These are phyloP conservation scores for Eupristina koningsbergeri DNA, from an alignment of 1,140 invertebrate genomes.

Conservation along the genomic window DNA sequence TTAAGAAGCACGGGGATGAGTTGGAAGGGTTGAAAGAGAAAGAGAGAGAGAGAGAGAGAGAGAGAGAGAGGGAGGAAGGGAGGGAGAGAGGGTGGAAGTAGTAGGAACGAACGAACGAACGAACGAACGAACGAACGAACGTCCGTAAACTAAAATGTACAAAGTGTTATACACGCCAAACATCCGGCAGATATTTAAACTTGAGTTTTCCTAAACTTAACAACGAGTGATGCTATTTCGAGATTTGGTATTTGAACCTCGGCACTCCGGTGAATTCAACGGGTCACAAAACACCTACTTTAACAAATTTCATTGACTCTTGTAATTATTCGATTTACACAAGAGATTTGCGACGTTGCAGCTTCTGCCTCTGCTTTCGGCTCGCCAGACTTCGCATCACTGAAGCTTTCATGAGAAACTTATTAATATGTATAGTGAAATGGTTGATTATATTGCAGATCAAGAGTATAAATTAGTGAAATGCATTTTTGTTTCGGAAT, in stretches of 20 bases:
- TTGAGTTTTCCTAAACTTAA: slow-evolving; percentile 65
- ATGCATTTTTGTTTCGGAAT: slow-evolving; percentile 27
- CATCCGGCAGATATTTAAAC: slow-evolving; percentile 72
- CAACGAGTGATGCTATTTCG: slow-evolving; percentile 63
- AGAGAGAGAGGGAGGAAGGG: background rate
- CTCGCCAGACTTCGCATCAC: background rate
- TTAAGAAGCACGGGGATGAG: background rate
- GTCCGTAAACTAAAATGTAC: slow-evolving; percentile 72
- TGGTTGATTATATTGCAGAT: slow-evolving; percentile 24
- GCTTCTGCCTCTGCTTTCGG: background rate
- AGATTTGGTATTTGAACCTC: slow-evolving; percentile 41
- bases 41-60: background rate
- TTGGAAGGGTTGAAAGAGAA: background rate
- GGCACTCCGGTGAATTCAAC: slow-evolving; percentile 14
- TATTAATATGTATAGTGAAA: slow-evolving; percentile 9
- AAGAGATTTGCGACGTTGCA: slow-evolving; percentile 20
- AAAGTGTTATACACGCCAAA: slow-evolving; percentile 71
- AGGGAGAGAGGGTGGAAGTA: background rate
- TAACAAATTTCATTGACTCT: slow-evolving; percentile 32
- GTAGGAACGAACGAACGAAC: background rate
- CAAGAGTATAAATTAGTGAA: slow-evolving; percentile 37
- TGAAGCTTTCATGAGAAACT: slow-evolving; percentile 15
- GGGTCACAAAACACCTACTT: slow-evolving; percentile 26
- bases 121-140: slow-evolving; percentile 22
- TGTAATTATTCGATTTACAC: slow-evolving; percentile 35